Conservation (phyloP, 2,797 vertebrate species). For the Urophycis tenuis region DNA sequence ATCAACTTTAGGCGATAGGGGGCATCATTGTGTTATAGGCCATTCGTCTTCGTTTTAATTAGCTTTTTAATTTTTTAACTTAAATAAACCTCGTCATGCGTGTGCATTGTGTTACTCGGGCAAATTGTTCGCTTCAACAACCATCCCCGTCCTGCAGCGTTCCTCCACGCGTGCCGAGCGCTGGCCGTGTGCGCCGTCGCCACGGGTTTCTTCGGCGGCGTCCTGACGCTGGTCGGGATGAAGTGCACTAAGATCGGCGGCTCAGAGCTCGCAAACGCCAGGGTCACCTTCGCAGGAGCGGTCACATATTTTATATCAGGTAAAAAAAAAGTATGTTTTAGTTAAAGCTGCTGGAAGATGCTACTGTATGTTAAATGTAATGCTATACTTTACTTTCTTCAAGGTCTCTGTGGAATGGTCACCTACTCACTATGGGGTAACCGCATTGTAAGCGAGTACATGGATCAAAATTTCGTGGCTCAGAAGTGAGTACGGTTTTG, state of each 20-base stretch:
- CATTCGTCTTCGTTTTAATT: too few relatives aligned
- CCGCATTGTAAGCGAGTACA: conserved; percentile 60
- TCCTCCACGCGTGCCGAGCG: conserved; percentile 69
- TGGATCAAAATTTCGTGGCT: conserved; percentile 61
- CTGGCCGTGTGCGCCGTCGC: conserved; percentile 68
- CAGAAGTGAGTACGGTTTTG: conserved; percentile 64
- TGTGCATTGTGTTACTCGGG: neutral
- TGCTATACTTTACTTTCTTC: neutral
- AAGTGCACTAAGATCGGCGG: conserved; percentile 81
- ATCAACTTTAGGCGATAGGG: neutral
- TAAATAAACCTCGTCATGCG: too few relatives aligned
- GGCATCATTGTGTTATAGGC: neutral
- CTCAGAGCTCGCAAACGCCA: conserved; percentile 66
- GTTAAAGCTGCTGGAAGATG: too few relatives aligned
- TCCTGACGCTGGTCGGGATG: conserved; percentile 76
- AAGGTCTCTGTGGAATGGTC: conserved; percentile 70
- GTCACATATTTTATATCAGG: conserved; percentile 71
- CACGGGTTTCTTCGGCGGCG: conserved; percentile 72
- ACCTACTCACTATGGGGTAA: conserved; percentile 71
- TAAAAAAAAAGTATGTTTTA: conserved; percentile 27
- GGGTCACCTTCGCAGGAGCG: conserved; percentile 68
- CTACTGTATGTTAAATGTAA: neutral
- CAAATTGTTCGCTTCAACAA: neutral
- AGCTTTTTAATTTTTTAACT: too few relatives aligned
- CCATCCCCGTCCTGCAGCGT: conserved; percentile 48